These are phyloP conservation scores for Eulithis testata DNA, from an alignment of 2,888 invertebrate genomes.

Conservation along the genomic window DNA sequence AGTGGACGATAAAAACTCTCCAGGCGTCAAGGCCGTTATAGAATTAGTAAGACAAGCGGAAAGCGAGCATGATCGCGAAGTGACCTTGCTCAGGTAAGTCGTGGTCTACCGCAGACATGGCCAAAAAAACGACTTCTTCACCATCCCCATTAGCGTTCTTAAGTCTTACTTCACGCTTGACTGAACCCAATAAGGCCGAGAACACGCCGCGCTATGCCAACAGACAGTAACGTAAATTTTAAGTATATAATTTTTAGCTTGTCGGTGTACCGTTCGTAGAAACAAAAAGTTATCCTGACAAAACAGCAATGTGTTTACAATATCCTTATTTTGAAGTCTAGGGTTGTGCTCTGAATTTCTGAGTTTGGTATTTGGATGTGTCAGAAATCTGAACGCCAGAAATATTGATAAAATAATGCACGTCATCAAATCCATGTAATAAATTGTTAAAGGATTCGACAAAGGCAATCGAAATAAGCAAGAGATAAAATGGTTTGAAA, in stretches of 20 bases:
- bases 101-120: slow-evolving; percentile 63
- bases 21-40: slow-evolving; percentile 64
- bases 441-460: slow-evolving; percentile 4
- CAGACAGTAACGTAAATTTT: slow-evolving; percentile 6
- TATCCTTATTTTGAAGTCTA: background rate
- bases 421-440: too few species aligned
- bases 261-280: background rate
- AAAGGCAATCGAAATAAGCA: slow-evolving; percentile 5
- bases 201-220: slow-evolving; percentile 1
- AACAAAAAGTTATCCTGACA: too few species aligned
- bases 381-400: too few species aligned
- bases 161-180: slow-evolving; percentile 58
- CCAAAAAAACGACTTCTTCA: slow-evolving; percentile 63
- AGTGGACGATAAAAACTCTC: slow-evolving; percentile 58
- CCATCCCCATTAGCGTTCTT: slow-evolving; percentile 50
- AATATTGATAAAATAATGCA: too few species aligned
- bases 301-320: background rate
- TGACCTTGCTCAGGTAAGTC: slow-evolving; percentile 70
- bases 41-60: slow-evolving; percentile 56
- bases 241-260: slow-evolving; percentile 10
- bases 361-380: too few species aligned
- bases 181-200: slow-evolving; percentile 38
- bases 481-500: background rate
- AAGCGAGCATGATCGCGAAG: slow-evolving; percentile 58
- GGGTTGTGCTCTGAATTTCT: too few species aligned